A percentile compares a stretch with the other conserved stretches of the same genome.
Conservation (phyloP, 1,140 invertebrate genomes). For the Matsumurasca onukii region DNA sequence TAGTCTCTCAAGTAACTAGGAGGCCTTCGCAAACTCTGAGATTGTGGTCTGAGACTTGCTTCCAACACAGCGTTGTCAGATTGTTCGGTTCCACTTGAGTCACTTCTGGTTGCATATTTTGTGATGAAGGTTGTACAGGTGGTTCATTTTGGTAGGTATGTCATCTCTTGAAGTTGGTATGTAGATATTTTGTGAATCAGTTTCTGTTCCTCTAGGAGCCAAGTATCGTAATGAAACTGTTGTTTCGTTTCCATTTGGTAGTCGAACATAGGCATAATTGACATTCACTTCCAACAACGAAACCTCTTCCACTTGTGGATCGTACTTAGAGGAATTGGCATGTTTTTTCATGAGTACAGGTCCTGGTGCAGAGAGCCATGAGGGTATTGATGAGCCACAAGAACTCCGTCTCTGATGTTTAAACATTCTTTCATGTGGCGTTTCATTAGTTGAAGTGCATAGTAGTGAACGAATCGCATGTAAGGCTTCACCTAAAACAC, state of each 20-base stretch:
- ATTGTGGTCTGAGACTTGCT: no score
- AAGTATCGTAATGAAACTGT: not conserved
- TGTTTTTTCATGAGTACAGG: not conserved
- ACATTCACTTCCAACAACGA: not conserved
- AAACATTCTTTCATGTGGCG: slow-evolving; percentile 20
- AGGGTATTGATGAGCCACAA: not conserved
- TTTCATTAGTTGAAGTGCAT: slow-evolving; percentile 17
- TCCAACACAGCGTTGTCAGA: no score
- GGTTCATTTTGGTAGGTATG: no score
- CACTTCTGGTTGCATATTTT: no score
- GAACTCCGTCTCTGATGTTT: not conserved
- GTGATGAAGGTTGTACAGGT: no score
- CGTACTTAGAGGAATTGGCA: not conserved
- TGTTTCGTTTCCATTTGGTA: not conserved
- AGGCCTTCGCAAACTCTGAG: no score
- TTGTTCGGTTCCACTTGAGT: no score
- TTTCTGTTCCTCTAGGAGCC: not conserved
- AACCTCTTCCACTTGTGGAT: not conserved
- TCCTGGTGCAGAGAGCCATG: not conserved
- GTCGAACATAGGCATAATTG: not conserved
- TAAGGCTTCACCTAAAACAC: slow-evolving; percentile 5
- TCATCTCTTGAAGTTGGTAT: no score
- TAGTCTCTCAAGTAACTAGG: no score
- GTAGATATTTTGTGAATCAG: no score
- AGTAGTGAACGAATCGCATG: slow-evolving; percentile 3